These are phyloP conservation scores for Eleginops maclovinus DNA, from an alignment of 2,113 vertebrate genomes.

Conservation along the genomic window DNA sequence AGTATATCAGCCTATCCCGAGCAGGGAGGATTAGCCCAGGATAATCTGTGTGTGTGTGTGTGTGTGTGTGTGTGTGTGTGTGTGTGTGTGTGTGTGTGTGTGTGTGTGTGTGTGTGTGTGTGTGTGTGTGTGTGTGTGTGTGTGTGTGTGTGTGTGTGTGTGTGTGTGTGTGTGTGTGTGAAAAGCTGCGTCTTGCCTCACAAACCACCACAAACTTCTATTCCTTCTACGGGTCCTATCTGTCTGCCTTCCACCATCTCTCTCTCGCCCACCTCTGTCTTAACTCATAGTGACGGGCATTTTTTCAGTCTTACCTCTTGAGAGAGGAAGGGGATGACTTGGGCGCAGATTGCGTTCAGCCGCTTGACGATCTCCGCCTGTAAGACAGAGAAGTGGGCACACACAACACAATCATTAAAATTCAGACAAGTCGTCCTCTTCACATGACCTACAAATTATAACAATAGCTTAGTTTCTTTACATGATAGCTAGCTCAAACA, in stretches of 20 bases:
- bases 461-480: neutral
- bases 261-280: constrained; percentile 60
- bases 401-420: constrained; percentile 29
- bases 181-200: constrained; percentile 41
- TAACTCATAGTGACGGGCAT: constrained; percentile 66
- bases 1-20: constrained; percentile 78
- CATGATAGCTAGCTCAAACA: neutral
- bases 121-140: constrained; percentile 24
- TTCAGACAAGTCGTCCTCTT: constrained; percentile 21
- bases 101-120: constrained; percentile 30
- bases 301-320: constrained; percentile 90
- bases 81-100: constrained; percentile 29
- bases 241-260: constrained; percentile 17
- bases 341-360: constrained; percentile 97
- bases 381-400: constrained; percentile 71
- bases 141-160: constrained; percentile 4
- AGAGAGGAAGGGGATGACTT: constrained; percentile 98
- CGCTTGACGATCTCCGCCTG: constrained; percentile 98
- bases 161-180: constrained; percentile 20
- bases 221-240: constrained; percentile 33
- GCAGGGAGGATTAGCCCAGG: constrained; percentile 74
- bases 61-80: constrained; percentile 41
- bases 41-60: constrained; percentile 73
- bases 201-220: constrained; percentile 65
- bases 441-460: constrained; percentile 13